These are phyloP conservation scores for Anthonomus grandis DNA, from an alignment of 1,140 invertebrate genomes.

Conservation along the genomic window DNA sequence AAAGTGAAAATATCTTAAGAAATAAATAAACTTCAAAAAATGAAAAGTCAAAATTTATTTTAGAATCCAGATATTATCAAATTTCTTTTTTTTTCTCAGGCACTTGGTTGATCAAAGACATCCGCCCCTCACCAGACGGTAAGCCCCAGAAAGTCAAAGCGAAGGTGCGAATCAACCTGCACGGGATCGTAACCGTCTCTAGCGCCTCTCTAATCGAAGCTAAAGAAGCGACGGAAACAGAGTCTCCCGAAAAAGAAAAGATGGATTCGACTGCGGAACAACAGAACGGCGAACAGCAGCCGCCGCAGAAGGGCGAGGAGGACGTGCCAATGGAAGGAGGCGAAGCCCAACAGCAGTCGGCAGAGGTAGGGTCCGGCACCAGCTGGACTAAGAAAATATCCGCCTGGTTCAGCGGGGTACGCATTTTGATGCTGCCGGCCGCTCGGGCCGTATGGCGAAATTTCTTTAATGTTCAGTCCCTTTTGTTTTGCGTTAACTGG, in stretches of 20 bases:
- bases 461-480: too few species aligned
- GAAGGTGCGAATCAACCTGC: constrained; percentile 88
- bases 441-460: constrained; percentile 34
- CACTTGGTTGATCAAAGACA: constrained; percentile 78
- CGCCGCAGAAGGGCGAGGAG: constrained; percentile 11
- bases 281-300: constrained; percentile 53
- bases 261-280: constrained; percentile 48
- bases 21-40: too few species aligned
- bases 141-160: constrained; percentile 92
- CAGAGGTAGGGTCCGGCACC: constrained; percentile 47
- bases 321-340: constrained; percentile 28
- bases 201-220: constrained; percentile 85
- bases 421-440: constrained; percentile 40
- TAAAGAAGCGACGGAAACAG: constrained; percentile 62
- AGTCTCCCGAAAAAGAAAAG: constrained; percentile 52
- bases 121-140: constrained; percentile 80
- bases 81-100: constrained; percentile 53
- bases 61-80: too few species aligned
- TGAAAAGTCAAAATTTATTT: too few species aligned
- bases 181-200: constrained; percentile 86
- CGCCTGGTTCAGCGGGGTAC: constrained; percentile 48
- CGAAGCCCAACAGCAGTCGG: constrained; percentile 27
- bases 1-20: too few species aligned
- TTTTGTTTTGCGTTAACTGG: too few species aligned
- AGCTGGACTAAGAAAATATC: constrained; percentile 49